Base-by-base conservation (phyloP, 2,888 invertebrate species). In the Pristionchus maxplancki region DNA sequence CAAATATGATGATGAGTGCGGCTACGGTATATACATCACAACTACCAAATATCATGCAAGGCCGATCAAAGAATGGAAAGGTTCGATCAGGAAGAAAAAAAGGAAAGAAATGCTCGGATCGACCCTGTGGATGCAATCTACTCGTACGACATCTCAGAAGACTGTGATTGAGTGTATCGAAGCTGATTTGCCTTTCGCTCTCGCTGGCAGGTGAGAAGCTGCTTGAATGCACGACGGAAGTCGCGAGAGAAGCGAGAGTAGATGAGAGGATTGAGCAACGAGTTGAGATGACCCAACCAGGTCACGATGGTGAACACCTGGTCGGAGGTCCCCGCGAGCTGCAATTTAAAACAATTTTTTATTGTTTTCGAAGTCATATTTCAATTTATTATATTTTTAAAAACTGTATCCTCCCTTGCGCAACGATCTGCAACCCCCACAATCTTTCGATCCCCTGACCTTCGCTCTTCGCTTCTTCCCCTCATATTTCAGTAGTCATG, bases 231-330 rank as follows among this genome's bases (percentile, higher is more conserved):
- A 62, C 93, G 90, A 34, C 94, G 91, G 90, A 94, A 94, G 89
- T 94, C 94, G 13, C 94, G 91, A 1, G 92, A 92, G 89, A 94
- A 94, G 24, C 94, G 91, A 9, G 93, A 93, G 87, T 94, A 94
- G 50, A 94, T 94, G 62, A 94, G 81, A 3, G 94, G 94, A 58
- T 94, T 94, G 17, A 94, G 90, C 93, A 94, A 93, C 31, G 94
- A 94, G 90, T 94, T 94, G 40, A 94, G 91, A 89, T 94, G 94
- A n/a, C 94, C 94, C 11, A 93, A 93, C 94, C 94, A 94, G 0
- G 94, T 94, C 87, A 94, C 91, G 53, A 94, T 88, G 13, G 94
- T 94, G 91, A 94, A 94, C 40, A 94, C 90, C 50, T 91, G 89
- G 31, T 93, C 93, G 24, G 92, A 90, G 87, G 92, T 91, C 15